phyloP scores from a whole-genome alignment of 2,888 invertebrate species.

The Watsonalla cultraria region DNA sequence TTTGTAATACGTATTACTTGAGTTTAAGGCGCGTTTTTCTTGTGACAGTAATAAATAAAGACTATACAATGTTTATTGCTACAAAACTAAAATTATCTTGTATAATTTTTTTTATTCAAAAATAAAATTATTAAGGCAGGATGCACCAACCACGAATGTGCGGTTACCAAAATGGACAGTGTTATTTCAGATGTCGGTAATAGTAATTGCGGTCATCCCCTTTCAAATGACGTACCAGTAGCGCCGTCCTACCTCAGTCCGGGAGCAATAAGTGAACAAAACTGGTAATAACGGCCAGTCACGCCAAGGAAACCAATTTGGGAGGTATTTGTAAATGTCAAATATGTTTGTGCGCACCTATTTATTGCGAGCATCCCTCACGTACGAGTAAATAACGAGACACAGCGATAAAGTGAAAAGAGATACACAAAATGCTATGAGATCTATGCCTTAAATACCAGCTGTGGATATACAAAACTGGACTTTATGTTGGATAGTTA shows the following conservation, averaged over 20 bases:
- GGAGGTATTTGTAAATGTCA: conserved; percentile 75
- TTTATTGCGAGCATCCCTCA: conserved; percentile 77
- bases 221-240: conserved; percentile 29
- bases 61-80: too few species aligned
- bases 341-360: conserved; percentile 76
- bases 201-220: conserved; percentile 7
- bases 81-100: too few species aligned
- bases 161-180: background rate
- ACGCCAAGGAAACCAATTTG: conserved; percentile 73
- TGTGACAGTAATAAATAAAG: background rate
- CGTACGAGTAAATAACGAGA: conserved; percentile 76
- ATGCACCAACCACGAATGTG: background rate
- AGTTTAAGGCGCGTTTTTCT: too few species aligned
- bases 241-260: conserved; percentile 34
- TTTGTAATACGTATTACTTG: too few species aligned
- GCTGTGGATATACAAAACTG: conserved; percentile 29
- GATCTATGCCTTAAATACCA: conserved; percentile 52
- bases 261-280: conserved; percentile 65
- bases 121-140: background rate
- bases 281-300: conserved; percentile 69
- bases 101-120: background rate
- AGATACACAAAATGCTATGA: conserved; percentile 61
- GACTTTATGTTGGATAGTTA: conserved; percentile 36
- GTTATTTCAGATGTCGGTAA: background rate
- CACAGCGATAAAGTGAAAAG: conserved; percentile 76